These are phyloP conservation scores for Dysidea cf. avara DNA, from an alignment of 37 sponge, comb jelly and placozoan species.

Conservation along the genomic window DNA sequence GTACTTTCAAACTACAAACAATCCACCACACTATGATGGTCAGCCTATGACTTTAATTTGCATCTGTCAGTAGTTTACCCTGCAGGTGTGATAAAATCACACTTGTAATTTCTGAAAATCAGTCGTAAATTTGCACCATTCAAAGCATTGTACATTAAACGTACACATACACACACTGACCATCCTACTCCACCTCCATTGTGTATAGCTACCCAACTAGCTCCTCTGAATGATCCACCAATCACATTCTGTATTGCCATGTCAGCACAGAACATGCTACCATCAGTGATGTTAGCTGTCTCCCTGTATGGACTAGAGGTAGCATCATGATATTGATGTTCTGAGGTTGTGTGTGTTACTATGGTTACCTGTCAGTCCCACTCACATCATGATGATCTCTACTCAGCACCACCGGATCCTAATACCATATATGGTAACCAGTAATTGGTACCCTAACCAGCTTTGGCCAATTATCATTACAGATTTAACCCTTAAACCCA, in stretches of 20 bases:
- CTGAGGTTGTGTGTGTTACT: neutral
- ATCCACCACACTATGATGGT: no score
- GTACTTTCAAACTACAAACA: no score
- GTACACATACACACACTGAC: conserved; percentile 43
- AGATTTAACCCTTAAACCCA: no score
- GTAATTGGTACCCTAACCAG: no score
- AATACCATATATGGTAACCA: neutral
- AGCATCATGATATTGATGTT: neutral
- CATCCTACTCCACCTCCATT: conserved; percentile 99
- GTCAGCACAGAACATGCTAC: conserved; percentile 97
- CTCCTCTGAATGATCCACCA: conserved; percentile 91
- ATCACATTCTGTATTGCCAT: conserved; percentile 99
- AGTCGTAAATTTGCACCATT: no score
- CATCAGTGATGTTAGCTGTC: conserved; percentile 95
- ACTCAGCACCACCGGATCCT: conserved; percentile 90
- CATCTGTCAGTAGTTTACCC: no score
- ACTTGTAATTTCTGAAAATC: no score
- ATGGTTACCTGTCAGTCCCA: conserved; percentile 88
- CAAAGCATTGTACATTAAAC: conserved; percentile 1
- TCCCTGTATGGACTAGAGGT: conserved; percentile 88
- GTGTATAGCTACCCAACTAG: conserved; percentile 98
- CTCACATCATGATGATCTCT: conserved; percentile 99
- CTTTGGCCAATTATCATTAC: no score
- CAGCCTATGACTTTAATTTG: no score
- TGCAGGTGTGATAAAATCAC: no score